These are phyloP conservation scores for Ctenopoma multispine DNA, from an alignment of 2,797 vertebrate genomes.

Conservation along the genomic window DNA sequence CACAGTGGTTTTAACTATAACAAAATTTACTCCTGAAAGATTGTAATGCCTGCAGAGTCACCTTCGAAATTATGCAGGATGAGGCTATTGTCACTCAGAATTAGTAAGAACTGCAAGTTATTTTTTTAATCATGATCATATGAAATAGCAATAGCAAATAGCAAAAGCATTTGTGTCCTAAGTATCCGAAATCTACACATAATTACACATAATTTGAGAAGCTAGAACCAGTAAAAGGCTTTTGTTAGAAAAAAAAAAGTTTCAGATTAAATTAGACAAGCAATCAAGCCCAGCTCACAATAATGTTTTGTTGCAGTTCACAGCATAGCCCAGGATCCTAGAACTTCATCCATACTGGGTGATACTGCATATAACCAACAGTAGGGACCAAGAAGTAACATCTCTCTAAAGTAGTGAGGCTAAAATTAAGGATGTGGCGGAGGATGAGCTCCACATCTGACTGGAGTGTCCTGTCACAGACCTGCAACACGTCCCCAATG, in stretches of 20 bases:
- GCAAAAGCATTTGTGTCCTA: no score
- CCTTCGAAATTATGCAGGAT: slow-evolving; percentile 24
- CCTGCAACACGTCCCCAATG: not conserved
- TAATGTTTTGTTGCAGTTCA: not conserved
- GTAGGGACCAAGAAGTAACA: not conserved
- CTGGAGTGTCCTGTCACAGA: no score
- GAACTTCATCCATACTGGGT: no score
- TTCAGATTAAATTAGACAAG: not conserved
- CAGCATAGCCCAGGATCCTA: no score
- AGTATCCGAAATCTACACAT: no score
- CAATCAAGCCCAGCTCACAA: no score
- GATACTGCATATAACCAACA: no score
- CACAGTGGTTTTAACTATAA: slow-evolving; percentile 35
- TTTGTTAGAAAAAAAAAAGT: not conserved
- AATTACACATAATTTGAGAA: not conserved
- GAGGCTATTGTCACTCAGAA: slow-evolving; percentile 5
- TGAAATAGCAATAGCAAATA: not conserved
- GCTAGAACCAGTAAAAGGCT: not conserved
- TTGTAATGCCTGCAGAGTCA: slow-evolving; percentile 19
- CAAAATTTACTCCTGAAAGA: slow-evolving; percentile 52
- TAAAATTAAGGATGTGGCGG: no score
- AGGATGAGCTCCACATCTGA: no score
- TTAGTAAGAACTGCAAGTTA: not conserved
- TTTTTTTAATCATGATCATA: no score
- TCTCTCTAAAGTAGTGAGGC: no score